These are phyloP conservation scores for Rhinoraja longicauda DNA, from an alignment of 2,797 vertebrate genomes.

Conservation along the genomic window DNA sequence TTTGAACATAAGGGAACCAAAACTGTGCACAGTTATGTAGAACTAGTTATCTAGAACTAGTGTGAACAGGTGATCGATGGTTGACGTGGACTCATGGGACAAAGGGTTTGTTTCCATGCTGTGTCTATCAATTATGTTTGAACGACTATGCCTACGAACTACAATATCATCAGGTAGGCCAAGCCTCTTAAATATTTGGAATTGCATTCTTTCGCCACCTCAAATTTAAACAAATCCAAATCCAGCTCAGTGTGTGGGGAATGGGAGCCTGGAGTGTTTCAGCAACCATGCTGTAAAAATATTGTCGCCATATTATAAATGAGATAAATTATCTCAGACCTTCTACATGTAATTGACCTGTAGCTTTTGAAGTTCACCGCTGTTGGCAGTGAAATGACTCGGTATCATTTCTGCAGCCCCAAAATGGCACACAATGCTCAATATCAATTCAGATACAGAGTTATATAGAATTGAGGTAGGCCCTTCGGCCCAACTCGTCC, in stretches of 20 bases:
- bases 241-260: neutral
- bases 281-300: too few relatives aligned
- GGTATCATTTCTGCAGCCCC: neutral
- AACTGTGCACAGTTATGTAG: too few relatives aligned
- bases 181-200: neutral
- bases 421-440: neutral
- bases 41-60: too few relatives aligned
- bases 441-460: neutral
- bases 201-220: neutral
- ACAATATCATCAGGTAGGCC: neutral
- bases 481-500: too few relatives aligned
- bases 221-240: constrained; percentile 1
- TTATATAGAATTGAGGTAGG: too few relatives aligned
- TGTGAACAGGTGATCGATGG: too few relatives aligned
- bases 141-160: neutral
- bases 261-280: neutral
- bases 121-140: neutral
- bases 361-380: neutral
- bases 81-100: too few relatives aligned
- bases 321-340: neutral
- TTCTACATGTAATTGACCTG: neutral
- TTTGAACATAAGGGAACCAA: too few relatives aligned
- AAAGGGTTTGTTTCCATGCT: too few relatives aligned
- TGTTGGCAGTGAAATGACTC: neutral
- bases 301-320: neutral